These are phyloP conservation scores for Dioctria linearis DNA, from an alignment of 2,888 invertebrate genomes.

Conservation along the genomic window DNA sequence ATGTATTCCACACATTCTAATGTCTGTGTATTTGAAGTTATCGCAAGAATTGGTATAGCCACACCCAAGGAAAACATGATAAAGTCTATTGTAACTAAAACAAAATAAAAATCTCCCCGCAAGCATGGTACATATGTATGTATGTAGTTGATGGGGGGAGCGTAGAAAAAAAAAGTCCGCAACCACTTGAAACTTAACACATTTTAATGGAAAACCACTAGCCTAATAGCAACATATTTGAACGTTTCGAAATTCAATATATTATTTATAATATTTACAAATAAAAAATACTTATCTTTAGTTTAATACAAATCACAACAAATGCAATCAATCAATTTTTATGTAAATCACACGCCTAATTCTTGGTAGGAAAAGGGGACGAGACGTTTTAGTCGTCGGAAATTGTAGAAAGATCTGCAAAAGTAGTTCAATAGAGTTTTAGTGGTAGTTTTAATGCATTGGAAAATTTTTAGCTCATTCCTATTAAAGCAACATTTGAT, in stretches of 20 bases:
- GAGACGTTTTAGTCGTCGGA: constrained; percentile 40
- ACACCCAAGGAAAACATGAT: constrained; percentile 2
- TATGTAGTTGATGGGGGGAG: not conserved
- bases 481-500: not conserved
- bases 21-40: not conserved
- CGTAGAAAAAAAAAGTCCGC: not conserved
- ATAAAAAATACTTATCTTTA: constrained; percentile 34
- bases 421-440: constrained; percentile 11
- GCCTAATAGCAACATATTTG: constrained; percentile 34
- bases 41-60: constrained; percentile 1
- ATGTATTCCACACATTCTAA: not conserved
- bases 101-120: not conserved
- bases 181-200: constrained; percentile 5
- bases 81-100: not conserved
- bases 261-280: constrained; percentile 14
- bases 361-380: constrained; percentile 43
- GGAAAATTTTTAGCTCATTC: not conserved
- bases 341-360: constrained; percentile 37
- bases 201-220: not conserved
- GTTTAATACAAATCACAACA: constrained; percentile 14
- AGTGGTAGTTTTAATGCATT: not conserved
- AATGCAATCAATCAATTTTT: not conserved
- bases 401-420: constrained; percentile 43
- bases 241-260: constrained; percentile 5
- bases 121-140: not conserved